A percentile compares a stretch with the other conserved stretches of the same genome.
phyloP scores from a whole-genome alignment of 2,888 invertebrate species.

The Amiota communis region DNA sequence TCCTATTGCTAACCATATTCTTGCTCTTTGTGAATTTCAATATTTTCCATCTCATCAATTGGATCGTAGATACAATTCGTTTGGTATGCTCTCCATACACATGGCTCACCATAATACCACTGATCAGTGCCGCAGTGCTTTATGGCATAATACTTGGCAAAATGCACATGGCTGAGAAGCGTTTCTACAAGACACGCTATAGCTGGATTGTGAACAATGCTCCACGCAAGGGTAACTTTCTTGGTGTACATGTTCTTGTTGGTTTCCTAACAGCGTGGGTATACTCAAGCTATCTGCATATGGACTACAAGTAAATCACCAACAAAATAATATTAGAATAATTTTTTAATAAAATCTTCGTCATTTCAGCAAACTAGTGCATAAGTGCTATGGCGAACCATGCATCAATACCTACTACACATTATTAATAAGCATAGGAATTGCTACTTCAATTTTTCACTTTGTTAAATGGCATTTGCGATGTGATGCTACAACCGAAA shows the following conservation, averaged over 20 bases:
- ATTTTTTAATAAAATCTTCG: constrained; percentile 19
- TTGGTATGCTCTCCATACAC: constrained; percentile 76
- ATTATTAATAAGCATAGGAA: constrained; percentile 80
- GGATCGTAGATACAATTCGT: constrained; percentile 78
- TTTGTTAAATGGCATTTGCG: constrained; percentile 61
- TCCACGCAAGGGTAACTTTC: constrained; percentile 75
- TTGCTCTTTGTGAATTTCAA: constrained; percentile 78
- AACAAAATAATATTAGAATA: background rate
- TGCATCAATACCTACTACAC: constrained; percentile 81
- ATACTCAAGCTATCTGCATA: constrained; percentile 79
- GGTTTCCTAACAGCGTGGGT: constrained; percentile 81
- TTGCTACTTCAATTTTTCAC: constrained; percentile 79
- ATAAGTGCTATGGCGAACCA: constrained; percentile 62
- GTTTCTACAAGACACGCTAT: constrained; percentile 80
- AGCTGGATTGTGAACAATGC: constrained; percentile 79
- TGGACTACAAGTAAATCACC: constrained; percentile 74
- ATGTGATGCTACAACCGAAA: constrained; percentile 74
- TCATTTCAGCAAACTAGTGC: constrained; percentile 48
- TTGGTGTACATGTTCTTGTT: constrained; percentile 76
- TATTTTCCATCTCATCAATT: constrained; percentile 78
- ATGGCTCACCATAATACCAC: constrained; percentile 79
- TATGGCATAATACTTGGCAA: constrained; percentile 84
- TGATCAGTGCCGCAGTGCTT: constrained; percentile 78
- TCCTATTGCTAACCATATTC: constrained; percentile 74
- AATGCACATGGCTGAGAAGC: constrained; percentile 78